Evolutionary conservation across 2,888 invertebrate species (phyloP).

Genomic region (Zeuzera pyrina): DNA sequence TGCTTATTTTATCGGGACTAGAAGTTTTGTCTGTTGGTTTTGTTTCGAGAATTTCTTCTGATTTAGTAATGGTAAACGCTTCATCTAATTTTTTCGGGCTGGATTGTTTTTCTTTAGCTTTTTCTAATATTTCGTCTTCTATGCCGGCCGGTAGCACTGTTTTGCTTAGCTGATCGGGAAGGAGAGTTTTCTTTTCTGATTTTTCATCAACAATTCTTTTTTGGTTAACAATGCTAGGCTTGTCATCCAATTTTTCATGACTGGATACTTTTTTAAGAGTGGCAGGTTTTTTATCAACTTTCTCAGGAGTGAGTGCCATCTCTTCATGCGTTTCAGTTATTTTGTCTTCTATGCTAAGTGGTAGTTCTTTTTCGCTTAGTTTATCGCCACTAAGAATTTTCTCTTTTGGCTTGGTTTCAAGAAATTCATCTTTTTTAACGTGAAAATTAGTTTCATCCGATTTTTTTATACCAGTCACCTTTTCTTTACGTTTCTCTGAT

Average conservation of each 20-base stretch:
- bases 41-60: conserved; percentile 3
- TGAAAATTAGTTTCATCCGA: not conserved
- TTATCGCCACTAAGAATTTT: not conserved
- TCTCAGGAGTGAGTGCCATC: conserved; percentile 8
- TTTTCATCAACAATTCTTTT: conserved; percentile 13
- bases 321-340: conserved; percentile 4
- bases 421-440: not conserved
- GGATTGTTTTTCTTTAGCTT: conserved; percentile 3
- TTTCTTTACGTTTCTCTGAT: not conserved
- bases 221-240: conserved; percentile 12
- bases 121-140: conserved; percentile 10
- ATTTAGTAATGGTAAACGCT: conserved; percentile 5
- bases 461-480: not conserved
- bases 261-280: not conserved
- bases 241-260: conserved; percentile 8
- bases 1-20: conserved; percentile 5
- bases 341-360: not conserved
- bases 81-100: conserved; percentile 8
- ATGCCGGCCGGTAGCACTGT: conserved; percentile 12
- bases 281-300: conserved; percentile 2
- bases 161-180: conserved; percentile 9
- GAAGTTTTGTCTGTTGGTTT: conserved; percentile 9
- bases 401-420: not conserved
- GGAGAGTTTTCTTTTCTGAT: conserved; percentile 15
- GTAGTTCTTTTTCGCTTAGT: not conserved